Evolutionary conservation across 2,888 invertebrate species (phyloP).

Genomic region (Leucania comma): DNA sequence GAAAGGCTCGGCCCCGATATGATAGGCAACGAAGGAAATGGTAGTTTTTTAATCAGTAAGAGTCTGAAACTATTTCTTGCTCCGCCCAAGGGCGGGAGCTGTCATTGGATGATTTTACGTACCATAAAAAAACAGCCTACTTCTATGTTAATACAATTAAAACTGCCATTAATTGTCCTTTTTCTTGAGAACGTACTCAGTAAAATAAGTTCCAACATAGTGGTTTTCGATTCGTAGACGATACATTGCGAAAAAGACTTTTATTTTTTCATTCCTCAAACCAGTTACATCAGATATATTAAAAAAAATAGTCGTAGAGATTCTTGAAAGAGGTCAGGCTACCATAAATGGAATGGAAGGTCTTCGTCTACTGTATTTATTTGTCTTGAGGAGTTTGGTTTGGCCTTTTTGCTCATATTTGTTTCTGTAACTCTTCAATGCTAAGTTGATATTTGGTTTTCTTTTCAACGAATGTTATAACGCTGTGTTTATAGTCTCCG

Average conservation of each 20-base stretch:
- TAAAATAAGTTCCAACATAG: no score
- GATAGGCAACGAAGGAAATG: no score
- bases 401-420: neutral
- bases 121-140: no score
- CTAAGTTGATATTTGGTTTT: neutral
- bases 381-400: neutral
- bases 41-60: no score
- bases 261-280: slow-evolving; percentile 33
- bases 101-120: no score
- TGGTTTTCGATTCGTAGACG: neutral
- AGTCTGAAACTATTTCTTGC: no score
- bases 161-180: no score
- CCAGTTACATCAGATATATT: slow-evolving; percentile 14
- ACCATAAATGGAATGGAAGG: slow-evolving; percentile 3
- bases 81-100: no score
- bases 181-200: no score
- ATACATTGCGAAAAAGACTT: slow-evolving; percentile 2
- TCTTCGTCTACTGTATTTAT: neutral
- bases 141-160: no score
- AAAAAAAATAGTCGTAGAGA: slow-evolving; percentile 4
- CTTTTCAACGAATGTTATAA: neutral
- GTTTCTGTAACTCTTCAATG: neutral
- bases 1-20: no score
- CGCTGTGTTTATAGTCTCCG: no score
- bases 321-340: slow-evolving; percentile 1